Evolutionary conservation across 2,797 vertebrate genomes (phyloP).

Genomic region (Falco rusticolus): DNA sequence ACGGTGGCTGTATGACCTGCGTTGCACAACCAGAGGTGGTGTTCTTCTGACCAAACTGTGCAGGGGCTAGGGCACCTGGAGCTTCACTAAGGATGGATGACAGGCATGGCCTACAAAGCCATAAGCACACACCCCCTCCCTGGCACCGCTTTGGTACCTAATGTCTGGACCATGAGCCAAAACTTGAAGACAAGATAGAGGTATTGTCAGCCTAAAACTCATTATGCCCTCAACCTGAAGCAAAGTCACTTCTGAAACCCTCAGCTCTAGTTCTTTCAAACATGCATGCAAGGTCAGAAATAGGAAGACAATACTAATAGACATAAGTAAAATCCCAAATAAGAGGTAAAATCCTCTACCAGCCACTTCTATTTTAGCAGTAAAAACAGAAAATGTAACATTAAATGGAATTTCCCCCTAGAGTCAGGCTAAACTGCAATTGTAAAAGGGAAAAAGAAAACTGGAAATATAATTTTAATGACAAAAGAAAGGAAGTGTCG

Average conservation of each 20-base stretch:
- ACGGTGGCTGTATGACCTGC: background rate
- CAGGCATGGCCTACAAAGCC: background rate
- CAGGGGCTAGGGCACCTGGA: background rate
- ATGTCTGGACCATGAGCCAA: background rate
- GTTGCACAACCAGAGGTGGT: background rate
- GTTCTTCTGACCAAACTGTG: background rate
- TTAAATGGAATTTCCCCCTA: constrained; percentile 25
- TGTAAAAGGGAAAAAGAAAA: constrained; percentile 26
- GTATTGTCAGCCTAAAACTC: background rate
- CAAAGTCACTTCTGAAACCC: background rate
- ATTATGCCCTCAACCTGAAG: background rate
- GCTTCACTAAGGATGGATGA: background rate
- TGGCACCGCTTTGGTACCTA: background rate
- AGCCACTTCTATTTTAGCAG: background rate
- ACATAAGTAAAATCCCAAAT: background rate
- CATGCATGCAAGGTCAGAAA: background rate
- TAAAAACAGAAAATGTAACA: constrained; percentile 9
- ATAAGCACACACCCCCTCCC: background rate
- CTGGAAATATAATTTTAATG: constrained; percentile 44
- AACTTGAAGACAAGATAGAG: background rate
- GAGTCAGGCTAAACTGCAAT: background rate
- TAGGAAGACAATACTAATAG: background rate
- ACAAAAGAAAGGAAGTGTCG: constrained; percentile 39
- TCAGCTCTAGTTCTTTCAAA: background rate
- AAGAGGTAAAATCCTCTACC: constrained; percentile 9